These are phyloP conservation scores for Eustalomyia histrio DNA, from an alignment of 2,888 invertebrate genomes.

Conservation along the genomic window DNA sequence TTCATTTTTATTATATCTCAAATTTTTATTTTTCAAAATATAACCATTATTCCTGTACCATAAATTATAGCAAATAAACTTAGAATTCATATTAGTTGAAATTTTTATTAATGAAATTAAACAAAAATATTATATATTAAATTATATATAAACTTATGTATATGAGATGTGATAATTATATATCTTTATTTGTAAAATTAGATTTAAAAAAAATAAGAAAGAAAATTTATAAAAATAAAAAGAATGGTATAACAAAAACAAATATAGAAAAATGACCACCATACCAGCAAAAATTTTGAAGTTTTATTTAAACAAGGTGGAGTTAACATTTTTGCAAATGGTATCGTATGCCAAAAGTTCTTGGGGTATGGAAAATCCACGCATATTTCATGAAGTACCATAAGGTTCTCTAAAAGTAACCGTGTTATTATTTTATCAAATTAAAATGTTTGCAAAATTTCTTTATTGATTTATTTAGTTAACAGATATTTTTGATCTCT, in stretches of 20 bases:
- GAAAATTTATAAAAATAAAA: constrained; percentile 40
- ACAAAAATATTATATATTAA: constrained; percentile 46
- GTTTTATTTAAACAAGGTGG: background rate
- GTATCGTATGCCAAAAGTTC: too few relatives aligned
- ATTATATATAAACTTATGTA: constrained; percentile 65
- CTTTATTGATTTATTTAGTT: too few relatives aligned
- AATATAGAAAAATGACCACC: constrained; percentile 69
- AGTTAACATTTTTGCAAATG: too few relatives aligned
- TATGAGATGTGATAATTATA: constrained; percentile 68
- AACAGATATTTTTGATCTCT: too few relatives aligned
- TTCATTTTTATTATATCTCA: background rate
- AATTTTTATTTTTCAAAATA: background rate
- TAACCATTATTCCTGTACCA: constrained; percentile 13
- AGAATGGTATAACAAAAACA: constrained; percentile 39
- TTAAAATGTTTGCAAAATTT: too few relatives aligned
- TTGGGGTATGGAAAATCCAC: too few relatives aligned
- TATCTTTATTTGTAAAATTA: constrained; percentile 62
- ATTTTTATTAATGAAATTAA: constrained; percentile 28
- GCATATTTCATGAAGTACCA: too few relatives aligned
- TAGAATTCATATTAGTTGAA: constrained; percentile 45
- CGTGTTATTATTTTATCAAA: too few relatives aligned
- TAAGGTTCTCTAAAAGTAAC: too few relatives aligned
- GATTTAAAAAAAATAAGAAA: constrained; percentile 33
- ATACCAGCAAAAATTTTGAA: constrained; percentile 68
- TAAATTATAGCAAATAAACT: constrained; percentile 41